Evolutionary conservation across 2,888 invertebrate genomes (phyloP), one percentile per base, ranked within the genome.

Genomic region (Tipula confusa): DNA sequence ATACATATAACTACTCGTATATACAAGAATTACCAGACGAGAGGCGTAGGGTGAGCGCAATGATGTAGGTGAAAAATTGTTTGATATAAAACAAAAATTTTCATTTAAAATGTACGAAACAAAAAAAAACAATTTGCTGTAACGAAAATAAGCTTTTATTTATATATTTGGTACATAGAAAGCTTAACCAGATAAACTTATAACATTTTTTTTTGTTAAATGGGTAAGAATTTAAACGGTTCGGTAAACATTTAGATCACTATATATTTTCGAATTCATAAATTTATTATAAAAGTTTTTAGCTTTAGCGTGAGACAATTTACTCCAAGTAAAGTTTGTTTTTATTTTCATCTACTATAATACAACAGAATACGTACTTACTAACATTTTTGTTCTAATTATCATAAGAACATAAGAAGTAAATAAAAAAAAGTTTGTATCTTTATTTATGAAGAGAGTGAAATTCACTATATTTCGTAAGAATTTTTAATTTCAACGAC

Each of bases 401-500:
- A 36, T 36, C 11, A 36, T 36, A 36, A 36, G 36, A 43, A 43
- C 43, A 15, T 43, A 43, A 43, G 43, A n/a, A 15, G 43, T 43
- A 15, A 43, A 43, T 5, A 43, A 15, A n/a, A n/a, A n/a, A n/a
- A n/a, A n/a, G n/a, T n/a, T n/a, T n/a, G n/a, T 15, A 15, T 43
- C n/a, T n/a, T n/a, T n/a, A n/a, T n/a, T n/a, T n/a, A n/a, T n/a
- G n/a, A 6, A 43, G 15, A 43, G 24, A 24, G 24, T 64, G 64
- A 64, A 24, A 18, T 5, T 2, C 24, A 24, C 24, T 24, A 43
- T 43, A 43, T 43, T 38, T n/a, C 43, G 43, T 7, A 64, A 24
- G 64, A 64, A 64, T 64, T 64, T 64, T 64, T 64, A 64, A 64
- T 64, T 64, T 64, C 64, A 64, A 24, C 64, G 64, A 64, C 64